A percentile compares a stretch with the other conserved stretches of the same genome.
phyloP scores from a whole-genome alignment of 2,113 vertebrate genomes.

The Bolborhynchus lineola region DNA sequence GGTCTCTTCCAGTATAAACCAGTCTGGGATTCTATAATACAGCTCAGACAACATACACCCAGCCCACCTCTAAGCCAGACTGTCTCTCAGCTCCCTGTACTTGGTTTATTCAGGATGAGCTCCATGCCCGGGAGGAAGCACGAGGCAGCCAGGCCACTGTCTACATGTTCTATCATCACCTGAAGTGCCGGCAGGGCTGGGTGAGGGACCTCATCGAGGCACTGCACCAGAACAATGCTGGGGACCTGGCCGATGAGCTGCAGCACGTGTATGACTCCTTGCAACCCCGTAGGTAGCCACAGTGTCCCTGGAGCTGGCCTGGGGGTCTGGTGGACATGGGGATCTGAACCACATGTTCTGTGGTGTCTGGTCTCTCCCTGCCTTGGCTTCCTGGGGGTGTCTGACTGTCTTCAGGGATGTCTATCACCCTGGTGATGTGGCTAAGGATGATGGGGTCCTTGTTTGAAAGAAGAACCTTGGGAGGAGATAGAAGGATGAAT shows the following conservation, averaged over 20 bases:
- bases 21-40: neutral
- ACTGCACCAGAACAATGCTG: neutral
- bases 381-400: accelerated
- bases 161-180: constrained; percentile 37
- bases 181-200: constrained; percentile 44
- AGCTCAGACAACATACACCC: accelerated
- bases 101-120: constrained; percentile 29
- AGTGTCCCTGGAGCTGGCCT: accelerated
- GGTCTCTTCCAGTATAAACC: neutral
- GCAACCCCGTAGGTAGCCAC: neutral
- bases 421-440: accelerated
- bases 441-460: accelerated
- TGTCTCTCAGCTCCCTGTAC: neutral
- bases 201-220: constrained; percentile 25
- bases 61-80: neutral
- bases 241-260: constrained; percentile 35
- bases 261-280: neutral
- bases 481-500: neutral
- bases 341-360: accelerated
- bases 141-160: neutral
- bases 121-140: constrained; percentile 18
- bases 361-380: neutral
- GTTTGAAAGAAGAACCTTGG: neutral
- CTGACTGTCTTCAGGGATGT: neutral
- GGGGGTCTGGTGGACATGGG: neutral